phyloP scores from a whole-genome alignment of 2,888 invertebrate species.

The Sabatieria punctata region DNA sequence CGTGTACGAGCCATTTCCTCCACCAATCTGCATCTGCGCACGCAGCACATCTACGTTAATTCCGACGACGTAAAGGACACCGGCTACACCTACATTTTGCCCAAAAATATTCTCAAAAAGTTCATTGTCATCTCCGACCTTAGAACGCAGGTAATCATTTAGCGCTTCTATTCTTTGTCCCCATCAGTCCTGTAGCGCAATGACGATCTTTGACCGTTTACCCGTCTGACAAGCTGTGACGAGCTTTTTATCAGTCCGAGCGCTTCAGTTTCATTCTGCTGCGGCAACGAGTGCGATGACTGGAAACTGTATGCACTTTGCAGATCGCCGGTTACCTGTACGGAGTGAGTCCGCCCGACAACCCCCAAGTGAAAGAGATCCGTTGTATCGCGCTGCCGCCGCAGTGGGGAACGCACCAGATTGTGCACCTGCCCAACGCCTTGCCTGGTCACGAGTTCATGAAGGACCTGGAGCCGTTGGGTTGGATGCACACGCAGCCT shows the following conservation, averaged over 20 bases:
- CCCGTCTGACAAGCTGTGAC: no score
- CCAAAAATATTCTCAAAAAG: slow-evolving; percentile 92
- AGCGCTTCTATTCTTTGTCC: no score
- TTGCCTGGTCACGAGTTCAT: slow-evolving; percentile 86
- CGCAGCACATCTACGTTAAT: slow-evolving; percentile 97
- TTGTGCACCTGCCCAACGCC: slow-evolving; percentile 78
- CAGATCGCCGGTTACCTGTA: slow-evolving; percentile 91
- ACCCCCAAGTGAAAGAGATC: slow-evolving; percentile 90
- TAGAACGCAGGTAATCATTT: slow-evolving; percentile 74
- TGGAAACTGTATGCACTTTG: slow-evolving; percentile 52
- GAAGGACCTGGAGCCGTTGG: slow-evolving; percentile 82
- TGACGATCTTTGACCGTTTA: no score
- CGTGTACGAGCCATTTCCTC: slow-evolving; percentile 89
- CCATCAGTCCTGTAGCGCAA: no score
- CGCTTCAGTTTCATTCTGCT: no score
- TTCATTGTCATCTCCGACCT: slow-evolving; percentile 97
- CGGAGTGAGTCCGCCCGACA: slow-evolving; percentile 84
- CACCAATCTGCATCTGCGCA: slow-evolving; percentile 84
- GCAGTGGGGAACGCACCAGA: slow-evolving; percentile 99
- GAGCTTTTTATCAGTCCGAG: no score
- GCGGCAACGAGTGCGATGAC: no score
- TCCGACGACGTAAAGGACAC: slow-evolving; percentile 99
- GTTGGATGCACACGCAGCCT: slow-evolving; percentile 91
- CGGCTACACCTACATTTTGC: slow-evolving; percentile 66
- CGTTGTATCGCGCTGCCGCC: slow-evolving; percentile 91